These are phyloP conservation scores for Neolamprologus hecqui DNA, from an alignment of 2,113 vertebrate genomes.

Conservation along the genomic window DNA sequence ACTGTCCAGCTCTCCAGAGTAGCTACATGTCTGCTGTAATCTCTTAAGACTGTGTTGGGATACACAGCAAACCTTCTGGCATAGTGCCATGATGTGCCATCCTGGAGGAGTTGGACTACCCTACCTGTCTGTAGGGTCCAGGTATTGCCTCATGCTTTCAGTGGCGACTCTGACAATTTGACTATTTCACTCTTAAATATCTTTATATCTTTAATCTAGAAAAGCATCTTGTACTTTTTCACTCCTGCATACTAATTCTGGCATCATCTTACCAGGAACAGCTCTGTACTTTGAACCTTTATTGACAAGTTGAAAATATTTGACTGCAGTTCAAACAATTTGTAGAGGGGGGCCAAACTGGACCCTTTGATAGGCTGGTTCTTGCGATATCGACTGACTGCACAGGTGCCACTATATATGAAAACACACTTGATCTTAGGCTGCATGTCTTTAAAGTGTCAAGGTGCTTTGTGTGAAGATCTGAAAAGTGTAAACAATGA, in stretches of 20 bases:
- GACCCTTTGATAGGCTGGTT: not conserved
- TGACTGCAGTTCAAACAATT: not conserved
- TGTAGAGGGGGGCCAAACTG: not conserved
- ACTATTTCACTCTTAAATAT: not conserved
- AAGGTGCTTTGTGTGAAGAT: not conserved
- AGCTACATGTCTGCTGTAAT: not conserved
- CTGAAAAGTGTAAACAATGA: not conserved
- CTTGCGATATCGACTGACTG: not conserved
- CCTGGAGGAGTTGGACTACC: not conserved
- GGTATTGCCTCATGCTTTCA: not conserved
- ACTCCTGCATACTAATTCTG: not conserved
- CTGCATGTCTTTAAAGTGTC: not conserved
- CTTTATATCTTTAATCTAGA: not conserved
- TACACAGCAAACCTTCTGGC: not conserved
- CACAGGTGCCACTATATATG: not conserved
- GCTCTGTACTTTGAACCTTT: not conserved
- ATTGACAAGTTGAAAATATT: not conserved
- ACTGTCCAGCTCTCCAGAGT: not conserved
- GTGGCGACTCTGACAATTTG: not conserved
- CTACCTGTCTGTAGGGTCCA: not conserved
- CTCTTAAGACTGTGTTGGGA: not conserved
- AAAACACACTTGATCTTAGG: not conserved
- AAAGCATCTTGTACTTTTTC: not conserved
- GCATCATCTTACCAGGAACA: not conserved
- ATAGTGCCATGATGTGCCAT: not conserved